Evolutionary conservation across 2,888 invertebrate genomes (phyloP).

Genomic region (Eupithecia pulchellata): DNA sequence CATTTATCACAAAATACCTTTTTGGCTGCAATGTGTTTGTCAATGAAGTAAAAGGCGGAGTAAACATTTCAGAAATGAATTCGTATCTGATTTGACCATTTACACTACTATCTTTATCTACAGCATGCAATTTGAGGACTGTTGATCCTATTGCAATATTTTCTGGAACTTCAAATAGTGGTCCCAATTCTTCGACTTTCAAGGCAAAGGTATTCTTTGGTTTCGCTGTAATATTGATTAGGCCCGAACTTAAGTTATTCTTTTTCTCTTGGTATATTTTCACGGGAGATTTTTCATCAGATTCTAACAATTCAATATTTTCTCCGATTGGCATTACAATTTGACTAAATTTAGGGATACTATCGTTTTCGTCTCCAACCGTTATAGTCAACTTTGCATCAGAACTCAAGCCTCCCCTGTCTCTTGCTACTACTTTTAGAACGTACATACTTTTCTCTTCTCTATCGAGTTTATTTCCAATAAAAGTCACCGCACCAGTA

Average conservation of each 20-base stretch:
- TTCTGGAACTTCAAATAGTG: slow-evolving; percentile 89
- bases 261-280: slow-evolving; percentile 78
- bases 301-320: slow-evolving; percentile 87
- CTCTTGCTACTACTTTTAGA: slow-evolving; percentile 90
- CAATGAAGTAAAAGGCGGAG: slow-evolving; percentile 80
- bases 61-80: slow-evolving; percentile 88
- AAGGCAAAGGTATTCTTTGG: slow-evolving; percentile 74
- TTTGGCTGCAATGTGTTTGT: slow-evolving; percentile 81
- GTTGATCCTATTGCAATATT: slow-evolving; percentile 89
- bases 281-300: slow-evolving; percentile 81
- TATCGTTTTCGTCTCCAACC: slow-evolving; percentile 93
- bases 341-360: slow-evolving; percentile 89
- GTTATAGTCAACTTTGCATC: slow-evolving; percentile 89
- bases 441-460: slow-evolving; percentile 89
- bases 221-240: slow-evolving; percentile 66
- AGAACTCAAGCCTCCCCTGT: slow-evolving; percentile 90
- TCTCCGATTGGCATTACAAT: slow-evolving; percentile 89
- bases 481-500: slow-evolving; percentile 86
- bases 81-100: slow-evolving; percentile 91
- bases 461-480: slow-evolving; percentile 88
- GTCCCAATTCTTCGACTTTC: slow-evolving; percentile 72
- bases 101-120: slow-evolving; percentile 89
- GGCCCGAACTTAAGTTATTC: slow-evolving; percentile 59
- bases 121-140: slow-evolving; percentile 88
- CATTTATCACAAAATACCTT: slow-evolving; percentile 91